Conservation (phyloP, 2,888 invertebrate species). For the Opisthograptis luteolata region DNA sequence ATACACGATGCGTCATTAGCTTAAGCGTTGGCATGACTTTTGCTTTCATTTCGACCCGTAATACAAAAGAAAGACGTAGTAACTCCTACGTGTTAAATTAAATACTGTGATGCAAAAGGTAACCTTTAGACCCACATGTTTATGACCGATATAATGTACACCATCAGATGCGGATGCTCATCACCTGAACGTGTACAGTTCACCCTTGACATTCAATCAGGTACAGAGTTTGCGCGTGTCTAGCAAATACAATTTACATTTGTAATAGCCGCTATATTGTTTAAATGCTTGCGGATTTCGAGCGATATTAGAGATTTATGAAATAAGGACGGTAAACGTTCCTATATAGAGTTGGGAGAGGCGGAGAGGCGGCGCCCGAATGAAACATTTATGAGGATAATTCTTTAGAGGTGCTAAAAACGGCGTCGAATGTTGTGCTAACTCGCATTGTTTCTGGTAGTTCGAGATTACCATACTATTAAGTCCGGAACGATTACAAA, state of each 20-base stretch:
- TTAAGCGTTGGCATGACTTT: slow-evolving; percentile 18
- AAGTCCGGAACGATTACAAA: slow-evolving; percentile 29
- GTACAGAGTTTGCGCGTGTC: slow-evolving; percentile 14
- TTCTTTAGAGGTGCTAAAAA: slow-evolving; percentile 50
- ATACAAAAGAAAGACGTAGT: slow-evolving; percentile 28
- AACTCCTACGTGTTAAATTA: slow-evolving; percentile 19
- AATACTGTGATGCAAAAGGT: slow-evolving; percentile 32
- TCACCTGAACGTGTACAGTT: slow-evolving; percentile 41
- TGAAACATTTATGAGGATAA: slow-evolving; percentile 55
- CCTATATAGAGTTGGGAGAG: slow-evolving; percentile 43
- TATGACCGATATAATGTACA: slow-evolving; percentile 29
- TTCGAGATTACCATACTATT: slow-evolving; percentile 41
- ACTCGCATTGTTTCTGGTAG: slow-evolving; percentile 47
- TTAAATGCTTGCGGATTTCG: slow-evolving; percentile 46
- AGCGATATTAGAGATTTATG: slow-evolving; percentile 36
- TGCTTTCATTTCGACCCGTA: slow-evolving; percentile 17
- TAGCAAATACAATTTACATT: slow-evolving; percentile 52
- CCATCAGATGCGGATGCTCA: slow-evolving; percentile 41
- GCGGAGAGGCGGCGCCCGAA: slow-evolving; percentile 37
- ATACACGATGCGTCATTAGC: slow-evolving; percentile 16
- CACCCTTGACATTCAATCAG: slow-evolving; percentile 54
- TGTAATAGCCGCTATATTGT: slow-evolving; percentile 50
- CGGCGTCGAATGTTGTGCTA: slow-evolving; percentile 42
- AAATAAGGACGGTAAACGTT: slow-evolving; percentile 46
- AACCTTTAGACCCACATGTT: slow-evolving; percentile 40